Base-by-base conservation (phyloP, 2,113 vertebrate species). In the Podarcis raffonei region DNA sequence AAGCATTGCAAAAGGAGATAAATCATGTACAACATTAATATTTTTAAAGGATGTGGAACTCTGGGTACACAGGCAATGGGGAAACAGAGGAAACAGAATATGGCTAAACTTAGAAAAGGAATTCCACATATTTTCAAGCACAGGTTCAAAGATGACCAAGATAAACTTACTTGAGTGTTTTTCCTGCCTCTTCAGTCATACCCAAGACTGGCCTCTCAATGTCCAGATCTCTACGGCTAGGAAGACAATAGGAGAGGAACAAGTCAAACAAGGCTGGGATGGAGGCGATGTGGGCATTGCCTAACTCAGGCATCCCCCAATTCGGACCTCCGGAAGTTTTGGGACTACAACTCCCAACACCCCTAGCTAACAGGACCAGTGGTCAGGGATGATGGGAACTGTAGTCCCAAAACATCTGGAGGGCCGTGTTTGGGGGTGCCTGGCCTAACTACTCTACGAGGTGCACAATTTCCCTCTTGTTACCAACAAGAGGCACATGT, bases 141-240 rank as follows among this genome's bases (percentile, higher is more conserved):
- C 76, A 30, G 13, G 4, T 11, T 76, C n/a, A 25, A 65, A 66
- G 32, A 15, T 23, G 59, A 62, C 20, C 32, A 62, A 72, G 1
- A 89, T 42, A 42, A 90, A 97, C 98, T 96, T 97, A 99, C 99
- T 95, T 98, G 90, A 99, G 96, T 27, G 98, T 99, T 97, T 98
- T 98, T 92, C 97, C 96, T 27, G 92, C 96, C 84, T 97, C 97
- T 95, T 98, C 98, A 79, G 97, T 98, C 91, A 98, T 90, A 78
- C 98, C 98, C 22, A 97, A 93, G 37, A 97, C 71, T 53, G 99
- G 98, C 95, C 99, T 98, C 96, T 99, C 97, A 71, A 99, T 98
- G 90, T 98, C 98, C 94, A 99, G 96, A 91, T 99, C 99, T 94
- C 96, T 98, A 57, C 99, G 98, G 92, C 99, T 99, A 92, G 59